Percentiles rank a stretch among this genome's conserved stretches.
Conservation (phyloP, 2,888 invertebrate species). For the Eupithecia exiguata region DNA sequence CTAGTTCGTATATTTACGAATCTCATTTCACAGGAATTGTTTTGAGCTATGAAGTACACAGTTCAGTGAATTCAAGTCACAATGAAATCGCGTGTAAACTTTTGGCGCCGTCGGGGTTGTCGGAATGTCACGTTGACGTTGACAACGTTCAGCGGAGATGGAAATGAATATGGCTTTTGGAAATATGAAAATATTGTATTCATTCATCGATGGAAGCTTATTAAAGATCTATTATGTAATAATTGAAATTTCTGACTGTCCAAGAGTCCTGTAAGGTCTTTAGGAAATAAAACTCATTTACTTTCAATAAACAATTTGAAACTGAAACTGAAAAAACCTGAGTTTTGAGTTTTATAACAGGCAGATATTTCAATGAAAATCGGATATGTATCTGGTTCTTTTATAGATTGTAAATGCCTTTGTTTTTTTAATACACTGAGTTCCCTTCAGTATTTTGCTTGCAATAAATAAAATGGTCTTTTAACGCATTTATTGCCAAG, state of each 20-base stretch:
- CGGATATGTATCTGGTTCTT: not conserved
- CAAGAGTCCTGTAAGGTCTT: too few relatives aligned
- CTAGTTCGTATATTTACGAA: not conserved
- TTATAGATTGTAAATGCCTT: too few relatives aligned
- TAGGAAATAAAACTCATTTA: too few relatives aligned
- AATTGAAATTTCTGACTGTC: too few relatives aligned
- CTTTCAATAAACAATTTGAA: not conserved
- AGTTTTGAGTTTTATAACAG: too few relatives aligned
- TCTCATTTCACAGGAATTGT: not conserved
- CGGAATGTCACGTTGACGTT: not conserved
- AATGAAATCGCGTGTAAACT: not conserved
- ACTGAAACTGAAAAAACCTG: not conserved
- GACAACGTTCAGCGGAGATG: not conserved
- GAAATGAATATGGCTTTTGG: not conserved
- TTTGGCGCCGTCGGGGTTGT: not conserved
- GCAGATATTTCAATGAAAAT: not conserved
- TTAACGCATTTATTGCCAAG: too few relatives aligned
- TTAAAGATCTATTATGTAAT: not conserved
- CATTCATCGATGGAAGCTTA: not conserved
- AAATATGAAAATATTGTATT: not conserved
- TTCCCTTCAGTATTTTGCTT: too few relatives aligned
- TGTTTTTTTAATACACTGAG: too few relatives aligned
- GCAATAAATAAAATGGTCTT: too few relatives aligned
- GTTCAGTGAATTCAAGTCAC: constrained; percentile 10
- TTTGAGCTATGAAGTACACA: not conserved